Evolutionary conservation across 2,797 vertebrate species (phyloP), one percentile per base, ranked within the genome.

Genomic region (Manis crassicaudata): DNA sequence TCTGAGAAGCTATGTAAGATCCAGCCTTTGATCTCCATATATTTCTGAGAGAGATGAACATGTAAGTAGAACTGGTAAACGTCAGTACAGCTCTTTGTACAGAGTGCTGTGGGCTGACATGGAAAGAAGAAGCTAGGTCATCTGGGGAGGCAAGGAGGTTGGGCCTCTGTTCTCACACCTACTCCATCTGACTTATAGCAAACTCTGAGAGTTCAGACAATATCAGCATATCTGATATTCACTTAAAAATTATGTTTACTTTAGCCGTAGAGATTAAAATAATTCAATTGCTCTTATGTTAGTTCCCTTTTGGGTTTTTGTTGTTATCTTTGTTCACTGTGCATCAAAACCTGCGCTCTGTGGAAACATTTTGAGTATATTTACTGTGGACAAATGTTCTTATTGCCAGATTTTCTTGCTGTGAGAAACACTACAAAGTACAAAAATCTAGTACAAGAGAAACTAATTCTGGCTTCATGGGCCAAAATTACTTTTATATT

Each of bases 381-480:
- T 94, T 70, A 83, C 40, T 87, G 25, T 88, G 32, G 94, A 60
- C 56, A 85, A 93, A 68, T 68, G 9, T 2, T 67, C 56, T 67
- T 73, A 52, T 25, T 88, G 72, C 54, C 81, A 95, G 75, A 58
- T 73, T 73, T n/a, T 67, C 77, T 93, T 76, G 35, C 9, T 90
- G 3, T 62, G 46, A 96, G 60, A 70, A 86, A 40, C 73, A 77
- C 83, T 81, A 75, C 32, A 84, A 86, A 94, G 56, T 76, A 92
- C 8, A 96, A 95, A 16, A 12, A 89, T n/a, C n/a, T 94, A 8
- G 40, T 50, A 54, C 76, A 91, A n/a, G 18, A 92, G 32, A 56
- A 88, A 58, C 35, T 90, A 76, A 90, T 95, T 88, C n/a, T 84
- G 21, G 81, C 17, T 88, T 95, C 32, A 35, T 43, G 32, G 29